Percentiles rank a stretch among this genome's conserved stretches.
phyloP scores from a whole-genome alignment of 2,113 vertebrate genomes.

The Phrynosoma blainvillii region DNA sequence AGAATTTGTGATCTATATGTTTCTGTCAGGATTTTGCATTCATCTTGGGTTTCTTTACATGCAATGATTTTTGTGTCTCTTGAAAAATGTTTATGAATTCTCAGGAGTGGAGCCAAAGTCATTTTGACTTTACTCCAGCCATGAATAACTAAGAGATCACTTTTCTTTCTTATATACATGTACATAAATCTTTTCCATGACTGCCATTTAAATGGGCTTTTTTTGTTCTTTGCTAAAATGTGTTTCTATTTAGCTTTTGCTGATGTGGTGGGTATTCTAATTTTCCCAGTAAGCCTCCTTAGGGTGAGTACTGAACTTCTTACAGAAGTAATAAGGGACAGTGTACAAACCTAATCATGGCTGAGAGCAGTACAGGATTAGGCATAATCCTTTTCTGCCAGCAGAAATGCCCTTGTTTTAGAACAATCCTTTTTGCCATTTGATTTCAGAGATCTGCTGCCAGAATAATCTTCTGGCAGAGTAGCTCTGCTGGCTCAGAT shows the following conservation, averaged over 20 bases:
- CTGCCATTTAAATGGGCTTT: neutral
- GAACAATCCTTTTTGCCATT: too few species aligned
- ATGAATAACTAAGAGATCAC: neutral
- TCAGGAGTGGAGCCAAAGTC: neutral
- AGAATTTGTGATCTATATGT: neutral
- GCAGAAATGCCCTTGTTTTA: too few species aligned
- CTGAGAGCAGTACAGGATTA: too few species aligned
- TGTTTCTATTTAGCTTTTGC: neutral
- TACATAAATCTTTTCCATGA: neutral
- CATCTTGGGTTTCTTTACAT: neutral
- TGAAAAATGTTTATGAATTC: slow-evolving; percentile 6
- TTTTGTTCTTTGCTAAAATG: neutral
- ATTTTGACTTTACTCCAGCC: neutral
- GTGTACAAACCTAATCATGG: too few species aligned
- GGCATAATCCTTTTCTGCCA: too few species aligned
- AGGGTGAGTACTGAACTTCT: neutral
- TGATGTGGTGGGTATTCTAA: neutral
- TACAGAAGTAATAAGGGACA: neutral
- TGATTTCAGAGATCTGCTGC: too few species aligned
- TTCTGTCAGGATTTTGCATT: neutral
- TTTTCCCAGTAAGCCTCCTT: neutral
- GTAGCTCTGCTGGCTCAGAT: too few species aligned
- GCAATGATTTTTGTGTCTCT: neutral
- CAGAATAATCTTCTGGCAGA: too few species aligned
- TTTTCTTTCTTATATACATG: neutral